Conservation (phyloP, 2,113 vertebrate genomes). For the Calypte anna region DNA sequence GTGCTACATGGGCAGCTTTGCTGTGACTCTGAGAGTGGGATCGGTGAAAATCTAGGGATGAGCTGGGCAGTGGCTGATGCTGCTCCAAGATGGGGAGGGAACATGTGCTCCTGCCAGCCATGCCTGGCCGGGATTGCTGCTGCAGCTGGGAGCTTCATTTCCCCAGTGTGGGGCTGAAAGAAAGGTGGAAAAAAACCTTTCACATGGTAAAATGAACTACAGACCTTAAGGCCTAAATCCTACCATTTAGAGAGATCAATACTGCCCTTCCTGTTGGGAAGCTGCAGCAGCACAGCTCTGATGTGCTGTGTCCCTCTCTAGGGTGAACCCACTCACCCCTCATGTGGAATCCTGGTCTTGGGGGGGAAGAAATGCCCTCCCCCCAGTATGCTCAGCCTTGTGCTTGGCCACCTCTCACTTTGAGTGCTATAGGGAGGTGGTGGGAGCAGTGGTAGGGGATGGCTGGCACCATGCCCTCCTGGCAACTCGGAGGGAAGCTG, state of each 20-base stretch:
- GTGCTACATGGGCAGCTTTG: not conserved
- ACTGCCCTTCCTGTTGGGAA: not conserved
- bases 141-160: not conserved
- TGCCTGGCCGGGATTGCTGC: not conserved
- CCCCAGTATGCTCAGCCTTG: rapidly evolving
- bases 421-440: rapidly evolving
- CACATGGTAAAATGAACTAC: not conserved
- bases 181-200: not conserved
- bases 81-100: not conserved
- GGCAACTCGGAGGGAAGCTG: rapidly evolving
- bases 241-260: not conserved
- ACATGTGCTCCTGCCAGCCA: rapidly evolving
- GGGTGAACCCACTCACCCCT: not conserved
- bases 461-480: not conserved
- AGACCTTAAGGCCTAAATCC: not conserved
- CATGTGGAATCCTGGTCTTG: rapidly evolving
- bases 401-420: not conserved
- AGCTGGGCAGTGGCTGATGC: rapidly evolving
- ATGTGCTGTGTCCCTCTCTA: not conserved
- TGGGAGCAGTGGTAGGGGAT: rapidly evolving
- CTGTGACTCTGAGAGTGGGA: not conserved
- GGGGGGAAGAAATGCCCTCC: too few species aligned
- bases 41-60: rapidly evolving
- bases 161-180: not conserved
- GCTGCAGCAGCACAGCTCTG: rapidly evolving